Percentiles rank a stretch among this genome's conserved stretches.
phyloP scores from a whole-genome alignment of 2,888 invertebrate species.

The Caradrina clavipalpis region DNA sequence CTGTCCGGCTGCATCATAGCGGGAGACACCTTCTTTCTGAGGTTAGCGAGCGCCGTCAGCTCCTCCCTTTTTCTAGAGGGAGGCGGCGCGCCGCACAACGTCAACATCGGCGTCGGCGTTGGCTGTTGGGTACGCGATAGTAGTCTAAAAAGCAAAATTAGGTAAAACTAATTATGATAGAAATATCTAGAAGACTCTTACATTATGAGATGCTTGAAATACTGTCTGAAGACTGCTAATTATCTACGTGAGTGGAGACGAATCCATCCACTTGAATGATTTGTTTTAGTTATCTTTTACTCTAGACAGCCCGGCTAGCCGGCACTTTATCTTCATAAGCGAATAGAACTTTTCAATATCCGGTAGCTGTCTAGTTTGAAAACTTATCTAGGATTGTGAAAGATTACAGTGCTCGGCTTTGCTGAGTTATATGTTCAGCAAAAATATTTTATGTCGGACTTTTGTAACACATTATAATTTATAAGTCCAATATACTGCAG shows the following conservation, averaged over 20 bases:
- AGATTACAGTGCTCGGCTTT: constrained; percentile 26
- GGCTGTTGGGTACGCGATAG: constrained; percentile 77
- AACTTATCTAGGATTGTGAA: constrained; percentile 33
- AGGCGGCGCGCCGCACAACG: constrained; percentile 88
- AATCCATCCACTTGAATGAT: background rate
- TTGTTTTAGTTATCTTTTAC: background rate
- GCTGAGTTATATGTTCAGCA: constrained; percentile 3
- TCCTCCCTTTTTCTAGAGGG: constrained; percentile 94
- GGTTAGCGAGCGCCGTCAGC: constrained; percentile 93
- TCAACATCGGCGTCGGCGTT: constrained; percentile 83
- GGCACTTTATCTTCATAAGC: constrained; percentile 16
- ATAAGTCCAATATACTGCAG: too few relatives aligned
- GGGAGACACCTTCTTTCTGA: constrained; percentile 92
- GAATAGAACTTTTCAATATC: constrained; percentile 53
- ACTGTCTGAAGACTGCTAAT: background rate
- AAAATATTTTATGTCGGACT: background rate
- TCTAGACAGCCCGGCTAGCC: background rate
- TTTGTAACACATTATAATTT: background rate
- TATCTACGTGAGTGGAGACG: background rate
- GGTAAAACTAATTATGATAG: background rate
- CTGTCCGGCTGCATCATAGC: constrained; percentile 86
- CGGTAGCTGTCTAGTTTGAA: constrained; percentile 16
- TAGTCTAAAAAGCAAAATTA: constrained; percentile 65
- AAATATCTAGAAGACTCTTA: background rate
- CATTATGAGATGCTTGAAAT: too few relatives aligned